Conservation (phyloP, 2,797 vertebrate genomes). For the Periparus ater region DNA sequence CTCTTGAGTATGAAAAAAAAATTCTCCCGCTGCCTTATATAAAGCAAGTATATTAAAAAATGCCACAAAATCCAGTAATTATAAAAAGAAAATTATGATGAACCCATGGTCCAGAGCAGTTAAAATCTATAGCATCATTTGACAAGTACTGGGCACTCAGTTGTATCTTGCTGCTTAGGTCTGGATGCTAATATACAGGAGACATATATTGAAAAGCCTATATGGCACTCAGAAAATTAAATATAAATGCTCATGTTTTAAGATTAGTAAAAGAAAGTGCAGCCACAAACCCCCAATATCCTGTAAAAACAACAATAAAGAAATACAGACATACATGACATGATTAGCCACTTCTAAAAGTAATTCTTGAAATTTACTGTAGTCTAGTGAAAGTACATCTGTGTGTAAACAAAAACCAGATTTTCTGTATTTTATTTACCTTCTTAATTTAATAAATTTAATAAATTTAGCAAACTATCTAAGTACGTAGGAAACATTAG, state of each 20-base stretch:
- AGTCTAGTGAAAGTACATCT: not conserved
- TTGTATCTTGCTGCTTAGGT: not conserved
- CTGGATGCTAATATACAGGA: not conserved
- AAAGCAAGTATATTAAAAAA: not conserved
- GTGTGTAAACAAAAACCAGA: not conserved
- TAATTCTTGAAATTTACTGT: not conserved
- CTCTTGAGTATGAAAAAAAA: not conserved
- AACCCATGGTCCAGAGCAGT: not conserved
- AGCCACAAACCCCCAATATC: not conserved
- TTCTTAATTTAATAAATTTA: not conserved
- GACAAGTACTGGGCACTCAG: not conserved
- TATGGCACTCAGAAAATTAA: not conserved
- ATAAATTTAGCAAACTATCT: too few species aligned
- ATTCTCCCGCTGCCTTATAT: not conserved
- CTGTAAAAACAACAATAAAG: not conserved
- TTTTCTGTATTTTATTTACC: not conserved
- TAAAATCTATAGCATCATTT: not conserved
- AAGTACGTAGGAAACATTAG: not conserved
- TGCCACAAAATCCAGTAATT: not conserved
- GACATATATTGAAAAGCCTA: fast-evolving
- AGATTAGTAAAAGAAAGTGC: not conserved
- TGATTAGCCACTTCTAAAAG: not conserved
- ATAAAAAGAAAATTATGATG: not conserved
- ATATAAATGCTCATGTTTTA: not conserved
- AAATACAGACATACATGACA: not conserved